These are phyloP conservation scores for Motacilla tschutschensis DNA, from an alignment of 2,113 vertebrate genomes.

Conservation along the genomic window DNA sequence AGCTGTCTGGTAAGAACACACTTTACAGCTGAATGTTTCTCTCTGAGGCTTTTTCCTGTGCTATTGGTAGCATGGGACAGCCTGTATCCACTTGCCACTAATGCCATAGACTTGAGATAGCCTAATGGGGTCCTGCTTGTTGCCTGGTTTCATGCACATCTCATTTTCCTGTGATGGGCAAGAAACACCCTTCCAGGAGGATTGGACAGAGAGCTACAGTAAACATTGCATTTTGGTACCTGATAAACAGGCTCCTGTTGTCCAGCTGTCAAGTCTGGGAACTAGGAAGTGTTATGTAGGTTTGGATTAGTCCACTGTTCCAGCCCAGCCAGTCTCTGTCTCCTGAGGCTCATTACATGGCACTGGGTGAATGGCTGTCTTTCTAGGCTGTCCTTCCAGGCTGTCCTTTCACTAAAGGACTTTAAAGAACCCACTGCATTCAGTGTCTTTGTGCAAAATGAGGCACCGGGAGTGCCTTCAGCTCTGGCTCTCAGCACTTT, in stretches of 20 bases:
- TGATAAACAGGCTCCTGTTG: neutral
- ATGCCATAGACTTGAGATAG: neutral
- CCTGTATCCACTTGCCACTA: neutral
- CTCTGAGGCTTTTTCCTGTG: neutral
- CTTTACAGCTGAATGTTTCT: neutral
- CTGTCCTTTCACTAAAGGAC: neutral
- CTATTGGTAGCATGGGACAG: neutral
- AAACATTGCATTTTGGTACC: neutral
- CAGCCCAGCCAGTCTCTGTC: neutral
- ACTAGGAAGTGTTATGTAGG: neutral
- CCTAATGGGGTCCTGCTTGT: neutral
- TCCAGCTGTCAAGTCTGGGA: neutral
- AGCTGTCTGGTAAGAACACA: conserved; percentile 79
- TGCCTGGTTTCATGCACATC: neutral
- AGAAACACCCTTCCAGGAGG: neutral
- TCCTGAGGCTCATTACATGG: neutral
- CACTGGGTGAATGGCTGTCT: neutral
- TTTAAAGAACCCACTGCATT: neutral
- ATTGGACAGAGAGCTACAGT: neutral
- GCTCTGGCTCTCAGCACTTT: neutral
- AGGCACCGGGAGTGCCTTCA: neutral
- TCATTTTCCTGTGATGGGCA: neutral
- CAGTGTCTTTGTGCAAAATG: neutral
- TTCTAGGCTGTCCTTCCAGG: neutral
- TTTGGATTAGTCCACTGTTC: neutral